Conservation (phyloP, 2,888 invertebrate species). For the Megastigmus dorsalis region DNA sequence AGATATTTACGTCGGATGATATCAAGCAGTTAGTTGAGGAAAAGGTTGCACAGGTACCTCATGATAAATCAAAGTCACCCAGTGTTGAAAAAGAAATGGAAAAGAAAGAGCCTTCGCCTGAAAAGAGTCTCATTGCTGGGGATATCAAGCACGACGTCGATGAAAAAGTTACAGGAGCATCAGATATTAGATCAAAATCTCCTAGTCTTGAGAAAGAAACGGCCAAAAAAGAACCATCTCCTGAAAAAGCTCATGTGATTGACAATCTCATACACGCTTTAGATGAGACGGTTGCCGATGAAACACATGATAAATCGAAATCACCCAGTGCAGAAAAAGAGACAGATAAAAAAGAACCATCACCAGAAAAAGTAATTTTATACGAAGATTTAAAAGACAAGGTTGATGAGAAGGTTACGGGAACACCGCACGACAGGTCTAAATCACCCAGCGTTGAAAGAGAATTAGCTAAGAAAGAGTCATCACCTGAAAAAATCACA, state of each 20-base stretch:
- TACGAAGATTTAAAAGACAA: background rate
- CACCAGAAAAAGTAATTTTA: slow-evolving; percentile 27
- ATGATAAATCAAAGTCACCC: slow-evolving; percentile 58
- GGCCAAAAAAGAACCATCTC: background rate
- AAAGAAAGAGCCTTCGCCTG: background rate
- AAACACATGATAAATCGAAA: too few relatives aligned
- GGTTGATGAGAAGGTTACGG: background rate
- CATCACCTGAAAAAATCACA: background rate
- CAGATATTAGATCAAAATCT: slow-evolving; percentile 50
- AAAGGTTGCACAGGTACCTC: too few relatives aligned
- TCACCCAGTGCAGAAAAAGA: slow-evolving; percentile 48
- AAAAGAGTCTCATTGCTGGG: background rate
- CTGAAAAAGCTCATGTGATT: slow-evolving; percentile 2
- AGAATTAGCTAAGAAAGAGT: background rate
- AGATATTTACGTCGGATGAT: too few relatives aligned
- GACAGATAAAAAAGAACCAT: slow-evolving; percentile 45
- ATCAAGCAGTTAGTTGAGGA: too few relatives aligned
- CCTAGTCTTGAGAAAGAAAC: slow-evolving; percentile 44
- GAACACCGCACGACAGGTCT: background rate
- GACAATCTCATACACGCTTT: background rate
- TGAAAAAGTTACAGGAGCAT: too few relatives aligned
- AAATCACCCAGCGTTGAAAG: slow-evolving; percentile 41
- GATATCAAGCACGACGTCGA: background rate
- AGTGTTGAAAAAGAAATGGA: slow-evolving; percentile 50
- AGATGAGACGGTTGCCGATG: background rate